A percentile compares a stretch with the other conserved stretches of the same genome.
phyloP scores from a whole-genome alignment of 2,797 vertebrate species.

The Malacoraja senta region DNA sequence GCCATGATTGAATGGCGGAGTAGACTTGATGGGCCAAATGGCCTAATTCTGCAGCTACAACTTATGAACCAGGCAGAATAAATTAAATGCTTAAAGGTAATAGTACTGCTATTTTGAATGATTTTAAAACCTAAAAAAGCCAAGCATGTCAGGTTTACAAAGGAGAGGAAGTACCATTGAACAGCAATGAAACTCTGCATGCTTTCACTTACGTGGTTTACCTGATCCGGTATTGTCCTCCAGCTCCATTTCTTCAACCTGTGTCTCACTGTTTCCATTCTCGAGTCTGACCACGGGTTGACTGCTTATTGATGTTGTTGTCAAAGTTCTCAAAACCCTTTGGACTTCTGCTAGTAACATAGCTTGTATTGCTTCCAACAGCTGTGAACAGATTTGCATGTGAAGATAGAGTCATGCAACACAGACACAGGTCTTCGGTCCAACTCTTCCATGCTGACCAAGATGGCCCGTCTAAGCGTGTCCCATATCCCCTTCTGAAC shows the following conservation, averaged over 20 bases:
- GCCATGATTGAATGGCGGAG: no score
- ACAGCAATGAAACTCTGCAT: slow-evolving; percentile 40
- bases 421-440: no score
- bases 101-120: slow-evolving; percentile 63
- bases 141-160: slow-evolving; percentile 46
- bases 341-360: slow-evolving; percentile 62
- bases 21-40: no score
- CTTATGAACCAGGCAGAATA: not conserved
- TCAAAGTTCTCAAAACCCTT: slow-evolving; percentile 47
- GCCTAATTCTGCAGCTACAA: no score
- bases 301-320: slow-evolving; percentile 33
- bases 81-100: slow-evolving; percentile 56
- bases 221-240: slow-evolving; percentile 39
- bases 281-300: slow-evolving; percentile 40
- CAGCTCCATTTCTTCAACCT: not conserved
- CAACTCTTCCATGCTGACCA: no score
- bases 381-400: slow-evolving; percentile 15
- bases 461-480: no score
- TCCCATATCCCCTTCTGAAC: no score
- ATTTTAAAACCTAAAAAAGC: slow-evolving; percentile 62
- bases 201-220: slow-evolving; percentile 44
- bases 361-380: slow-evolving; percentile 60
- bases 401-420: not conserved
- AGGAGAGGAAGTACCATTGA: not conserved
- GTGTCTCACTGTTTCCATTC: slow-evolving; percentile 43